These are phyloP conservation scores for Melanotaenia pygmaea DNA, from an alignment of 2,797 vertebrate genomes.

Conservation along the genomic window DNA sequence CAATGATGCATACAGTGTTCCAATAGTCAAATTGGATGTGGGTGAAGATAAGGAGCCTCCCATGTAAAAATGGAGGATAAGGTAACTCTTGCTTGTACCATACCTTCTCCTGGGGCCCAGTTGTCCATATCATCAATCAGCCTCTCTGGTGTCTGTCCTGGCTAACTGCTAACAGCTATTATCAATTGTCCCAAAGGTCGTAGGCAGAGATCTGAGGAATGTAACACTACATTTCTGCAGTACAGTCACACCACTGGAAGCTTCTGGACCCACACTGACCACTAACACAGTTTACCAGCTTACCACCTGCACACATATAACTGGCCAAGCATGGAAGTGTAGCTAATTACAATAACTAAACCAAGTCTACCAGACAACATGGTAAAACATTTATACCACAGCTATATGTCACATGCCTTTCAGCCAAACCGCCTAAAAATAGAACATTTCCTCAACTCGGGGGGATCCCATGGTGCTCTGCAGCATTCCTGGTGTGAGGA, in stretches of 20 bases:
- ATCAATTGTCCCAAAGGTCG: conserved; percentile 61
- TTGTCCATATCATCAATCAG: conserved; percentile 68
- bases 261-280: conserved; percentile 18
- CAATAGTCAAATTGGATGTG: too few species aligned
- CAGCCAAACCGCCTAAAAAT: conserved; percentile 74
- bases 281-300: neutral
- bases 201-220: conserved; percentile 56
- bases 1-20: too few species aligned
- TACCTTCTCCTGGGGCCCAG: conserved; percentile 45
- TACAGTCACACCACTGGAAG: conserved; percentile 42
- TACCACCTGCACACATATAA: conserved; percentile 20
- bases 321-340: conserved; percentile 30
- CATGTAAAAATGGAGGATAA: too few species aligned
- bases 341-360: neutral
- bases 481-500: conserved; percentile 68
- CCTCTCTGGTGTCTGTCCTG: conserved; percentile 45
- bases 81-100: neutral
- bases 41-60: too few species aligned
- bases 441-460: conserved; percentile 60
- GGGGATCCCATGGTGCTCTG: conserved; percentile 70
- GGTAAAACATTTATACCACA: neutral
- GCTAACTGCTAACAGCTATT: conserved; percentile 22
- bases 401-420: conserved; percentile 59
- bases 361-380: neutral
- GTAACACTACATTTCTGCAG: conserved; percentile 28